Percentiles rank a stretch among this genome's conserved stretches.
phyloP scores from a whole-genome alignment of 53 echinoderm and acorn worm species.

The Luidia sarsii region DNA sequence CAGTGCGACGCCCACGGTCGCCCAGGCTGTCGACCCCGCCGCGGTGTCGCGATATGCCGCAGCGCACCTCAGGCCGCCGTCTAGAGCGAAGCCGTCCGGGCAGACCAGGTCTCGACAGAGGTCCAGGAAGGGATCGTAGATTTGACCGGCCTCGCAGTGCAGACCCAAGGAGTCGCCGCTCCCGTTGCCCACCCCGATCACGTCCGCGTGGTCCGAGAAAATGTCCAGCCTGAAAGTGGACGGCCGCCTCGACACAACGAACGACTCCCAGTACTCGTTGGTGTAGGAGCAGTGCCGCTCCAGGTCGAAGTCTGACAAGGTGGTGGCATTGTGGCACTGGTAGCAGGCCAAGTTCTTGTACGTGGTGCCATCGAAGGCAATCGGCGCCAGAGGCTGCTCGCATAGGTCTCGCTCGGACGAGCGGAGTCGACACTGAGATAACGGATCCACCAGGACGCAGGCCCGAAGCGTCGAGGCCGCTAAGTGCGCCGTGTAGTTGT shows the following conservation, averaged over 20 bases:
- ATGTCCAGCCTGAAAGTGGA: not conserved
- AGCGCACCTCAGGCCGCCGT: not conserved
- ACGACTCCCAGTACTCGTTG: too few species aligned
- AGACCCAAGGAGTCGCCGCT: not conserved
- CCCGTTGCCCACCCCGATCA: not conserved
- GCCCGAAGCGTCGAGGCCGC: not conserved
- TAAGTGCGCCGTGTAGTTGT: not conserved
- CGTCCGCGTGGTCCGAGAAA: slow-evolving; percentile 10
- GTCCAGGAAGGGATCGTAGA: slow-evolving; percentile 40
- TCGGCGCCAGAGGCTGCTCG: not conserved
- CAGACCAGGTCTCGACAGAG: slow-evolving; percentile 36
- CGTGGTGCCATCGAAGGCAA: not conserved
- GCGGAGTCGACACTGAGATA: not conserved
- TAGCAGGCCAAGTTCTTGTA: not conserved
- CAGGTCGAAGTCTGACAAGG: not conserved
- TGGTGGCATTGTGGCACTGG: not conserved
- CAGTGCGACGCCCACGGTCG: slow-evolving; percentile 1
- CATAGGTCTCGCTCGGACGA: not conserved
- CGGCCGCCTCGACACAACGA: too few species aligned
- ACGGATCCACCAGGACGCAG: slow-evolving; percentile 2
- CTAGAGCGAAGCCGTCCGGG: not conserved
- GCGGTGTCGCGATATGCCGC: not conserved
- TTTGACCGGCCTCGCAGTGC: slow-evolving; percentile 8
- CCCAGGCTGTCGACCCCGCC: too few species aligned
- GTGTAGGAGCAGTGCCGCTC: not conserved